A percentile compares a stretch with the other conserved stretches of the same genome.
phyloP scores from a whole-genome alignment of 2,113 vertebrate genomes.

The Zapus hudsonius region DNA sequence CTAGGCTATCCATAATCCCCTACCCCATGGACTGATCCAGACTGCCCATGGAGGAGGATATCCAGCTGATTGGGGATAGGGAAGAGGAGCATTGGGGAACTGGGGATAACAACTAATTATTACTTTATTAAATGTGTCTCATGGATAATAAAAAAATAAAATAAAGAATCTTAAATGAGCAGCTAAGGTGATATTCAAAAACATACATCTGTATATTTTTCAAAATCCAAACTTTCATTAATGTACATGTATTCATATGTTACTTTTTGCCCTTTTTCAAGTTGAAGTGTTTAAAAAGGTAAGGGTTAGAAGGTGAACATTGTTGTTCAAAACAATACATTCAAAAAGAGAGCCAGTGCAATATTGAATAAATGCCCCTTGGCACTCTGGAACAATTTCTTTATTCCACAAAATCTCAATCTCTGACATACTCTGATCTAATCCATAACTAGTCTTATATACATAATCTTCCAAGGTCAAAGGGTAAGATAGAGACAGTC shows the following conservation, averaged over 20 bases:
- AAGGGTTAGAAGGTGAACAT: constrained; percentile 39
- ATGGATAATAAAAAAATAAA: not conserved
- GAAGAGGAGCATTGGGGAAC: no score
- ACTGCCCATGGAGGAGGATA: no score
- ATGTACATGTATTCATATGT: not conserved
- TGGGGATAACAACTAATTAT: no score
- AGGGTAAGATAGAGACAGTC: not conserved
- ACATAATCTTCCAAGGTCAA: constrained; percentile 36
- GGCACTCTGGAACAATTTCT: not conserved
- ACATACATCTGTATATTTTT: not conserved
- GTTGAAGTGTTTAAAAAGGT: constrained; percentile 26
- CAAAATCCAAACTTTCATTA: not conserved
- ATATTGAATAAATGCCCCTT: not conserved
- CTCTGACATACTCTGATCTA: not conserved
- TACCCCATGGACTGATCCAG: no score
- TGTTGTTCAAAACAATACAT: constrained; percentile 42
- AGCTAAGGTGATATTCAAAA: not conserved
- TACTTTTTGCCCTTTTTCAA: constrained; percentile 33
- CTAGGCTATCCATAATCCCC: no score
- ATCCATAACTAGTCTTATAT: not conserved
- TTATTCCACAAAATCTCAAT: not conserved
- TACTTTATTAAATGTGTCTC: no score
- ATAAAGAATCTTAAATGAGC: not conserved
- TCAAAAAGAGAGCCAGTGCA: not conserved
- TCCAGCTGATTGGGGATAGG: no score